Percentiles rank a stretch among this genome's conserved stretches.
phyloP scores from a whole-genome alignment of 1,140 invertebrate genomes.

The Hycleus cichorii region DNA sequence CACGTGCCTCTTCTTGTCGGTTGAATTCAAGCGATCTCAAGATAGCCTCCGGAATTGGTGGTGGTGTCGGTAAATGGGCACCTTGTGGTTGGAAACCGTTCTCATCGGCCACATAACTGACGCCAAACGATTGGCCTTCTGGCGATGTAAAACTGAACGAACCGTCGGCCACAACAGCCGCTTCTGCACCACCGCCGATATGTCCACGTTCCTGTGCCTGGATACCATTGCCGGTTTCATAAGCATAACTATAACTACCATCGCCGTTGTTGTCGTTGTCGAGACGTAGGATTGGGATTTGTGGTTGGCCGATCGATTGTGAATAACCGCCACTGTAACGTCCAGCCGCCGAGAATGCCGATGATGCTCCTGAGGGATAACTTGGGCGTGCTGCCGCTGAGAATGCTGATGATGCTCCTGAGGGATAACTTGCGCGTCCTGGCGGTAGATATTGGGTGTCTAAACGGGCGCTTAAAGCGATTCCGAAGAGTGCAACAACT shows the following conservation, averaged over 20 bases:
- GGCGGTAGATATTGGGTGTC: conserved; percentile 57
- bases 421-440: conserved; percentile 19
- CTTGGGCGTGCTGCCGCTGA: conserved; percentile 39
- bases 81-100: conserved; percentile 54
- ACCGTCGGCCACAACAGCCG: conserved; percentile 20
- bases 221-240: conserved; percentile 54
- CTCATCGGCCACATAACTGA: conserved; percentile 51
- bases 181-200: conserved; percentile 35
- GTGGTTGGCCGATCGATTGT: conserved; percentile 11
- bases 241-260: conserved; percentile 47
- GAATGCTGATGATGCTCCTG: no score
- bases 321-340: neutral
- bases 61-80: conserved; percentile 46
- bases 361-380: no score
- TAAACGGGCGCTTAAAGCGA: conserved; percentile 37
- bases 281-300: conserved; percentile 40
- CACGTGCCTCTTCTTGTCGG: conserved; percentile 17
- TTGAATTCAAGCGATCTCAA: conserved; percentile 44
- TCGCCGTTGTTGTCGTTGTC: conserved; percentile 12
- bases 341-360: neutral
- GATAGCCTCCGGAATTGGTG: conserved; percentile 48
- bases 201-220: conserved; percentile 47
- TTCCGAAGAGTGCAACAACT: conserved; percentile 13
- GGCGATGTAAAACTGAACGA: conserved; percentile 32
- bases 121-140: conserved; percentile 27